phyloP scores from a whole-genome alignment of 2,797 vertebrate species.

The Moxostoma hubbsi region DNA sequence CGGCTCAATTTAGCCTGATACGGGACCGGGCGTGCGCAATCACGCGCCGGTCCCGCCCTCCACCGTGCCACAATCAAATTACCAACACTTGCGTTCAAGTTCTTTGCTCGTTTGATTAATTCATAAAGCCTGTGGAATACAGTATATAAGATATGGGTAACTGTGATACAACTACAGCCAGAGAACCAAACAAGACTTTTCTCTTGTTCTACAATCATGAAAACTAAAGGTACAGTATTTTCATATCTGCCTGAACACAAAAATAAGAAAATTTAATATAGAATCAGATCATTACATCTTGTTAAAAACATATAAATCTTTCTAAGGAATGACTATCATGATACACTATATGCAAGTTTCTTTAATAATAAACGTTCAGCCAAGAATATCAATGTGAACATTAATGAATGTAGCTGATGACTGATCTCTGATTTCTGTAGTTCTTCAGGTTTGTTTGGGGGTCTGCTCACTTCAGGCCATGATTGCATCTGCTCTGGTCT shows the following conservation, averaged over 20 bases:
- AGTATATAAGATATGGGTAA: slow-evolving; percentile 48
- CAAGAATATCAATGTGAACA: background rate
- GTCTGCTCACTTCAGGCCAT: slow-evolving; percentile 44
- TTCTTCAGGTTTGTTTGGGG: slow-evolving; percentile 50
- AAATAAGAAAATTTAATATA: background rate
- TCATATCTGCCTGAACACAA: background rate
- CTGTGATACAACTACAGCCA: slow-evolving; percentile 15
- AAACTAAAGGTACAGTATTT: slow-evolving; percentile 45
- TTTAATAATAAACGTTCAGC: background rate
- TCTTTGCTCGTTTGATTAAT: slow-evolving; percentile 33
- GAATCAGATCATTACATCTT: background rate
- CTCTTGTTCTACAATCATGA: slow-evolving; percentile 51
- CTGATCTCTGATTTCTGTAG: slow-evolving; percentile 17
- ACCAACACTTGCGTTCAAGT: slow-evolving; percentile 29
- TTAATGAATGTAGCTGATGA: background rate
- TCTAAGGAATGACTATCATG: background rate
- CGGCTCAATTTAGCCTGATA: no score
- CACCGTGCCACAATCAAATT: no score
- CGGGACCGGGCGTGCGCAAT: no score
- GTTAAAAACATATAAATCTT: background rate
- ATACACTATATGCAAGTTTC: background rate
- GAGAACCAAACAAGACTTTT: background rate
- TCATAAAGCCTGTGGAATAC: slow-evolving; percentile 19
- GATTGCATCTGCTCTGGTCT: slow-evolving; percentile 47
- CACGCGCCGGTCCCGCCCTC: no score